phyloP scores from a whole-genome alignment of 1,140 invertebrate species.

The Meloidogyne floridensis region DNA sequence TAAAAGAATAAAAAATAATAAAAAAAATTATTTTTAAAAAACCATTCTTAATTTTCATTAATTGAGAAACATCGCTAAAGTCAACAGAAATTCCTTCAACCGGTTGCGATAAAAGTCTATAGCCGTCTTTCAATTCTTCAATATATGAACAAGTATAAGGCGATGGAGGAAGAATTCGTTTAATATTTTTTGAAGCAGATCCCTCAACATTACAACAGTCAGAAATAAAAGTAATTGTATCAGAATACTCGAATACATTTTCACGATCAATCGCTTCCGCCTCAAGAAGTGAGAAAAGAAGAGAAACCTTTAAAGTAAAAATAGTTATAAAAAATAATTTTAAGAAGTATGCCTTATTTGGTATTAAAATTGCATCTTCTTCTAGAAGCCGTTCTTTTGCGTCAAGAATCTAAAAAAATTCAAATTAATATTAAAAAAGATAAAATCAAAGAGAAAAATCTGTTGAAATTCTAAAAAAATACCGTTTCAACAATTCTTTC shows the following conservation, averaged over 20 bases:
- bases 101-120: conserved; percentile 30
- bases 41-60: conserved; percentile 18
- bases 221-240: background rate
- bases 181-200: conserved; percentile 3
- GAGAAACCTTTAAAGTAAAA: conserved; percentile 29
- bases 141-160: conserved; percentile 30
- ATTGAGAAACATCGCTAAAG: conserved; percentile 31
- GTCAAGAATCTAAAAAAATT: conserved; percentile 27
- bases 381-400: conserved; percentile 27
- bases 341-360: conserved; percentile 10
- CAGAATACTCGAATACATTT: background rate
- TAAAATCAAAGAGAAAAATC: background rate
- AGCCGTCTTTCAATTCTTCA: conserved; percentile 23
- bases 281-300: conserved; percentile 34
- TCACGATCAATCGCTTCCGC: conserved; percentile 6
- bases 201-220: conserved; percentile 3
- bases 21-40: background rate
- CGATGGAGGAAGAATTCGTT: conserved; percentile 24
- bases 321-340: background rate
- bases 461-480: background rate
- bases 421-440: background rate
- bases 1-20: background rate
- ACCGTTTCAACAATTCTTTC: conserved; percentile 34
- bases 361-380: conserved; percentile 28
- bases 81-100: conserved; percentile 31